Percentiles rank a stretch among this genome's conserved stretches.
phyloP scores from a whole-genome alignment of 2,113 vertebrate species.

The Phaetusa simplex region DNA sequence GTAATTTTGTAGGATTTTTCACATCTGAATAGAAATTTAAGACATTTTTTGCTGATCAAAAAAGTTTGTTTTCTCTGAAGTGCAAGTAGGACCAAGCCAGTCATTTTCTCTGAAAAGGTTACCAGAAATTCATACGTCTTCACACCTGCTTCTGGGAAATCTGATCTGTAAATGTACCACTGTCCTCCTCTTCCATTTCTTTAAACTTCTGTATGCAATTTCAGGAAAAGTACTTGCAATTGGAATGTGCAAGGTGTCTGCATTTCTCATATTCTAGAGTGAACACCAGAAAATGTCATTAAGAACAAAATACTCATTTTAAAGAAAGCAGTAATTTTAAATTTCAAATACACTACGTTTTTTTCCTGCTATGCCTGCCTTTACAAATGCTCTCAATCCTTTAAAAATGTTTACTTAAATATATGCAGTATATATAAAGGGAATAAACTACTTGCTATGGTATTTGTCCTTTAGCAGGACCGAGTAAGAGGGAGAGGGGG shows the following conservation, averaged over 20 bases:
- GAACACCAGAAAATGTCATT: neutral
- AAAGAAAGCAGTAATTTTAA: neutral
- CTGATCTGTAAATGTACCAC: neutral
- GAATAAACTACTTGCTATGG: neutral
- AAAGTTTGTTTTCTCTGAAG: neutral
- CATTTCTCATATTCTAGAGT: constrained; percentile 4
- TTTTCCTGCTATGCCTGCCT: neutral
- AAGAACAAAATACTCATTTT: constrained; percentile 25
- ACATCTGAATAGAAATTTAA: neutral
- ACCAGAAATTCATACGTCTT: neutral
- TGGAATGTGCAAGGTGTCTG: neutral
- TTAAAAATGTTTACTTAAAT: constrained; percentile 18
- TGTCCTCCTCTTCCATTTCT: neutral
- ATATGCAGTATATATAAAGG: neutral
- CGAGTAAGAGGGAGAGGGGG: neutral
- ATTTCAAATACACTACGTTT: neutral
- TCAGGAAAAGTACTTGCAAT: neutral
- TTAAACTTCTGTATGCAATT: neutral
- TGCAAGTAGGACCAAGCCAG: neutral
- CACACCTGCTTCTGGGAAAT: neutral
- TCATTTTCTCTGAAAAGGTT: neutral
- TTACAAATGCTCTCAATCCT: neutral
- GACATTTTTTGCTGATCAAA: neutral
- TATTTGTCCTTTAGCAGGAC: constrained; percentile 35
- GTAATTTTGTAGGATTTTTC: neutral